Percentiles rank a stretch among this genome's conserved stretches.
phyloP scores from a whole-genome alignment of 2,113 vertebrate genomes.

The Corynorhinus townsendii region DNA sequence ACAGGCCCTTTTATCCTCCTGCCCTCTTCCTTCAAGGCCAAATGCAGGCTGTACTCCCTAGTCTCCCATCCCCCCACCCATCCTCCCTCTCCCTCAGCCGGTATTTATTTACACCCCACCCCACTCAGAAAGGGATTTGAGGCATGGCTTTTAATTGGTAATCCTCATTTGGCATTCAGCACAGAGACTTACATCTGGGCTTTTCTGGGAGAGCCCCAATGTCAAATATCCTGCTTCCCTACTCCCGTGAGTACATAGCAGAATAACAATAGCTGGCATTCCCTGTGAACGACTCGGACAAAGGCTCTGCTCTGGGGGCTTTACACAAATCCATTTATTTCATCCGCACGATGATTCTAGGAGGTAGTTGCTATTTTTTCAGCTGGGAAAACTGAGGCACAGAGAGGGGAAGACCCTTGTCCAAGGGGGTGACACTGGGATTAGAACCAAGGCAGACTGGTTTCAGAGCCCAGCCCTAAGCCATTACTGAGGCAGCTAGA shows the following conservation, averaged over 20 bases:
- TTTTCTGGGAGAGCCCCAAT: conserved; percentile 36
- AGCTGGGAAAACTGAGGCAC: conserved; percentile 1
- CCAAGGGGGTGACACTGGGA: background rate
- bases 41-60: background rate
- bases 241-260: background rate
- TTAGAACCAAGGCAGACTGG: background rate
- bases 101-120: background rate
- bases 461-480: background rate
- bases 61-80: background rate
- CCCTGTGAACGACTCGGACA: background rate
- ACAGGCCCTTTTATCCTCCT: background rate
- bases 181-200: conserved; percentile 30
- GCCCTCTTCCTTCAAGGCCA: background rate
- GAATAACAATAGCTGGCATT: conserved; percentile 23
- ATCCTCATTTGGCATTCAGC: conserved; percentile 48
- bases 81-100: background rate
- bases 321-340: background rate
- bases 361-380: background rate
- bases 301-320: background rate
- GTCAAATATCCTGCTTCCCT: conserved; percentile 29
- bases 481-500: background rate
- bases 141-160: conserved; percentile 28
- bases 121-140: background rate
- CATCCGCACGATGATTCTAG: background rate
- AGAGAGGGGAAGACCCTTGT: background rate